Conservation (phyloP, 2,888 invertebrate species). For the Ochropleura leucogaster region DNA sequence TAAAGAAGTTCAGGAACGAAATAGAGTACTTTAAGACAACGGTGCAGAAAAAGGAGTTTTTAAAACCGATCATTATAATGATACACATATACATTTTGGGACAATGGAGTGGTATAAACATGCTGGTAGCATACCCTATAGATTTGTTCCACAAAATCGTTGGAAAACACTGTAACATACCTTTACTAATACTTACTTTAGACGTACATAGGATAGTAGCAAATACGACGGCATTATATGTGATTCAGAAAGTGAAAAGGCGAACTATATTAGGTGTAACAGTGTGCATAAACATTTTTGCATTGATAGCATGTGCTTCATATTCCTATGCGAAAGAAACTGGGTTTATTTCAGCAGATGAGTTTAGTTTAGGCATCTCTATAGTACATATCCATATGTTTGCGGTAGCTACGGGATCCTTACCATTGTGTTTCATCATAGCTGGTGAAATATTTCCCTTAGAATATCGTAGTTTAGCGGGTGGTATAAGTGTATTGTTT, state of each 20-base stretch:
- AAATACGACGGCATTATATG: conserved; percentile 77
- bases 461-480: conserved; percentile 90
- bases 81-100: conserved; percentile 78
- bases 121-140: conserved; percentile 77
- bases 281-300: conserved; percentile 73
- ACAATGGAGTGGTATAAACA: conserved; percentile 81
- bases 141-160: conserved; percentile 79
- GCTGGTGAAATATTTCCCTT: conserved; percentile 93
- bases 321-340: conserved; percentile 75
- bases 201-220: conserved; percentile 81
- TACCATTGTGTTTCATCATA: conserved; percentile 92
- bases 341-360: conserved; percentile 69
- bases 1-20: conserved; percentile 67
- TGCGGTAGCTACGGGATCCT: conserved; percentile 89
- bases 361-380: conserved; percentile 74
- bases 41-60: conserved; percentile 77
- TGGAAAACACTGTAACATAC: conserved; percentile 72
- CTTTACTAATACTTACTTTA: conserved; percentile 78
- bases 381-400: conserved; percentile 85
- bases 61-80: conserved; percentile 81
- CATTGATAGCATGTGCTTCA: conserved; percentile 73
- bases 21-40: conserved; percentile 71
- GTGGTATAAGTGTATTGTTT: conserved; percentile 79
- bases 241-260: conserved; percentile 81
- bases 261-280: conserved; percentile 78